Evolutionary conservation across 1,140 invertebrate species (phyloP).

Genomic region (Stegodyphus mimosarum): DNA sequence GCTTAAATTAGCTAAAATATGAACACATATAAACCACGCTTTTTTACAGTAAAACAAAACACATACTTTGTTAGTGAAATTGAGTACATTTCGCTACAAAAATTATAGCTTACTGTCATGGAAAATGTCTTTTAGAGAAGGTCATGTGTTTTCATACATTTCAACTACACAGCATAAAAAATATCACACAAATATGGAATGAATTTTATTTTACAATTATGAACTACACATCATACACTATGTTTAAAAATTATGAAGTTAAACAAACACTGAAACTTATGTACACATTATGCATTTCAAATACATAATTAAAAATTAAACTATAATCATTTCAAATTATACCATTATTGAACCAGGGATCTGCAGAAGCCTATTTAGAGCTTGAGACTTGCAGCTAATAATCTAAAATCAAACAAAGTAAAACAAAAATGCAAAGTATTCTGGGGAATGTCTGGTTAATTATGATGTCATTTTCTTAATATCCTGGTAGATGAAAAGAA

Average conservation of each 20-base stretch:
- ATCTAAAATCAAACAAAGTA: conserved; percentile 43
- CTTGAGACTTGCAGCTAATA: conserved; percentile 23
- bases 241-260: conserved; percentile 23
- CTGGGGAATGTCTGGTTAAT: conserved; percentile 22
- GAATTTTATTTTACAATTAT: conserved; percentile 55
- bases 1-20: too few species aligned
- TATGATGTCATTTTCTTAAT: conserved; percentile 16
- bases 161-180: neutral
- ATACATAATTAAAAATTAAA: neutral
- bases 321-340: conserved; percentile 16
- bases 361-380: conserved; percentile 26
- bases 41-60: neutral
- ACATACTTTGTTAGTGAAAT: neutral
- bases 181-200: conserved; percentile 39
- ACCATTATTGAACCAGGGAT: conserved; percentile 34
- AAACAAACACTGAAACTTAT: conserved; percentile 5
- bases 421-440: conserved; percentile 27
- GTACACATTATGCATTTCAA: neutral
- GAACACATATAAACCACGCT: neutral
- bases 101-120: too few species aligned
- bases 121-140: too few species aligned
- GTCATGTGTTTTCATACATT: too few species aligned
- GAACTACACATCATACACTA: conserved; percentile 47
- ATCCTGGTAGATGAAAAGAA: conserved; percentile 29
- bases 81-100: neutral